Percentiles rank a stretch among this genome's conserved stretches.
phyloP scores from a whole-genome alignment of 2,888 invertebrate genomes.

The Erebia ligea region DNA sequence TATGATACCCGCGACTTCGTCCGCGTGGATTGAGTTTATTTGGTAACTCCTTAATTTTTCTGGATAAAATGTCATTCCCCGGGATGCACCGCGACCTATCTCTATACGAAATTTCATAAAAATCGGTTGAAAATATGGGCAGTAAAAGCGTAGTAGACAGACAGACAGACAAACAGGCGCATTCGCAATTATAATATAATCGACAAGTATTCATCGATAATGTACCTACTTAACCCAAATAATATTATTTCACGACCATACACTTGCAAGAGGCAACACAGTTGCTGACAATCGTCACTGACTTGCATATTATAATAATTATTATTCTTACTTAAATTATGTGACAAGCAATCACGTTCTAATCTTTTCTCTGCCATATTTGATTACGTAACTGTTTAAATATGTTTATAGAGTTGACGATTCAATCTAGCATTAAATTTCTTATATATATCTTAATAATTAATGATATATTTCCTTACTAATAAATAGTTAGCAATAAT shows the following conservation, averaged over 20 bases:
- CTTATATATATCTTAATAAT: no score
- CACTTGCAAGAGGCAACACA: conserved; percentile 46
- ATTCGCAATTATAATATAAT: no score
- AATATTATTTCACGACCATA: conserved; percentile 52
- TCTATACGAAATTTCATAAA: no score
- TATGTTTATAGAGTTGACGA: neutral
- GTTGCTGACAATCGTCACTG: conserved; percentile 40
- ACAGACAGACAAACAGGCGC: no score
- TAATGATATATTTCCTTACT: no score
- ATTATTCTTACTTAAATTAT: neutral
- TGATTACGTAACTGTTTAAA: neutral
- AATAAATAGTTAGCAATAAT: no score
- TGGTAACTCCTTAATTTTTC: no score
- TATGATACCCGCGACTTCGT: conserved; percentile 41
- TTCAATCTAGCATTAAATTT: neutral
- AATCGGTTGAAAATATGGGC: no score
- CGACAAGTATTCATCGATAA: conserved; percentile 38
- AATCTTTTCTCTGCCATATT: neutral
- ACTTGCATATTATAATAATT: neutral
- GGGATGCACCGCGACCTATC: no score
- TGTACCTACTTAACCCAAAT: conserved; percentile 25
- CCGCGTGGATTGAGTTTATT: no score
- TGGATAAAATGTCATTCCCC: no score
- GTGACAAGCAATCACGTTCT: neutral
- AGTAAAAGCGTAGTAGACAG: no score